Evolutionary conservation across 2,888 invertebrate species (phyloP), one percentile per base, ranked within the genome.

Genomic region (Synergus itoensis): DNA sequence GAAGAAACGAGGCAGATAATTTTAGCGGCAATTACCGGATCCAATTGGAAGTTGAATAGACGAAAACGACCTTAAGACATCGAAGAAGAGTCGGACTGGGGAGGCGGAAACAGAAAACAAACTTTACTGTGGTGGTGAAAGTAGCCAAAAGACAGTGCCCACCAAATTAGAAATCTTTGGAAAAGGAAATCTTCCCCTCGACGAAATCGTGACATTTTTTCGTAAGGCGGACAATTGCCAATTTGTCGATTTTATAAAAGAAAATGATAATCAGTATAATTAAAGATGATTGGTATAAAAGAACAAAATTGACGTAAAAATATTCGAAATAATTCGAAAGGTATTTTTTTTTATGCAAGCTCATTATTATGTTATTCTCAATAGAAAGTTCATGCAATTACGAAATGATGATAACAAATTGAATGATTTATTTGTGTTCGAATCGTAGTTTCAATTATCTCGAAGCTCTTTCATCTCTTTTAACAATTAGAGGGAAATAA

Each of bases 21-120:
- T 87, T 88, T 88, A 87, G 86, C 87, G 78, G 87, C 88, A 88
- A 88, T 88, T 88, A 88, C 88, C 85, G 86, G 85, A 87, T 88
- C 88, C 88, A 87, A 88, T 88, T 85, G 87, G 87, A 85, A 86
- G 86, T 86, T 88, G 88, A 88, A 88, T 88, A 83, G 88, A 86
- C 86, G 87, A 85, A 87, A 88, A 88, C 86, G 87, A 87, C 82
- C 84, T 83, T 81, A 80, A 84, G 82, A 84, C 80, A 81, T 76
- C 78, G 78, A 81, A 77, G 79, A 77, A 80, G 81, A 79, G 77
- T 65, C 79, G 76, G 65, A 69, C 73, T 77, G 69, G 76, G 43
- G 77, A 65, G n/a, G n/a, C 77, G 76, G 57, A 73, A 65, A 63
- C 65, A 43, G 43, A 62, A 78, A 69, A 78, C 78, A 78, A 73